Evolutionary conservation across 2,888 invertebrate genomes (phyloP).

Genomic region (Hypselothyrea guttata): DNA sequence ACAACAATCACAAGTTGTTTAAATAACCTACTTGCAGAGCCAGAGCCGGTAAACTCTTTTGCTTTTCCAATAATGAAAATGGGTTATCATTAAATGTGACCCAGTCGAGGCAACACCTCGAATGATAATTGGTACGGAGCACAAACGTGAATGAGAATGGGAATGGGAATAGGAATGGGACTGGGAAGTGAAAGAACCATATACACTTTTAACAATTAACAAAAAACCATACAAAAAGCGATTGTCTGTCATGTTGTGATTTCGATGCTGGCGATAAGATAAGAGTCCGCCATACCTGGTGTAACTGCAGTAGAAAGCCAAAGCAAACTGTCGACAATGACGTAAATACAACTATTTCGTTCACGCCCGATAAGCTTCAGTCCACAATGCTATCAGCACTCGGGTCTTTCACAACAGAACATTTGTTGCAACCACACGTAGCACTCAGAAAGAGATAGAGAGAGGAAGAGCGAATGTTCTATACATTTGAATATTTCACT

Average conservation of each 20-base stretch:
- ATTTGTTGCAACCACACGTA: slow-evolving; percentile 40
- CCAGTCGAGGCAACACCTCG: slow-evolving; percentile 35
- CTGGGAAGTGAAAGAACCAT: slow-evolving; percentile 32
- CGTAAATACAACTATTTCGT: slow-evolving; percentile 49
- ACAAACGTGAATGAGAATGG: slow-evolving; percentile 20
- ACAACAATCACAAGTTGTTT: slow-evolving; percentile 49
- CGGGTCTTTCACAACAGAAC: slow-evolving; percentile 54
- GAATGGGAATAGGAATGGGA: slow-evolving; percentile 1
- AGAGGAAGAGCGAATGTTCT: no score
- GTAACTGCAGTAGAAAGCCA: slow-evolving; percentile 31
- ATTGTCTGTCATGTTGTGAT: slow-evolving; percentile 66
- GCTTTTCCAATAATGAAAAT: slow-evolving; percentile 40
- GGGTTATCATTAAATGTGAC: slow-evolving; percentile 67
- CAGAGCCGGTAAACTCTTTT: slow-evolving; percentile 38
- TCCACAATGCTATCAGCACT: slow-evolving; percentile 6
- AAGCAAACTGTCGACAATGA: slow-evolving; percentile 28
- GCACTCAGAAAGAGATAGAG: no score
- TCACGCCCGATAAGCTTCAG: slow-evolving; percentile 35
- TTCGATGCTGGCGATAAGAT: slow-evolving; percentile 68
- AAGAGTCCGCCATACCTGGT: slow-evolving; percentile 17
- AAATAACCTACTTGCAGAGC: slow-evolving; percentile 64
- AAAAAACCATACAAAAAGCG: slow-evolving; percentile 36
- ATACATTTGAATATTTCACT: no score
- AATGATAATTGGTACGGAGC: slow-evolving; percentile 5
- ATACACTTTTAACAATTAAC: slow-evolving; percentile 49